These are phyloP conservation scores for Solenopsis fugax DNA, from an alignment of 1,140 invertebrate species.

Conservation along the genomic window DNA sequence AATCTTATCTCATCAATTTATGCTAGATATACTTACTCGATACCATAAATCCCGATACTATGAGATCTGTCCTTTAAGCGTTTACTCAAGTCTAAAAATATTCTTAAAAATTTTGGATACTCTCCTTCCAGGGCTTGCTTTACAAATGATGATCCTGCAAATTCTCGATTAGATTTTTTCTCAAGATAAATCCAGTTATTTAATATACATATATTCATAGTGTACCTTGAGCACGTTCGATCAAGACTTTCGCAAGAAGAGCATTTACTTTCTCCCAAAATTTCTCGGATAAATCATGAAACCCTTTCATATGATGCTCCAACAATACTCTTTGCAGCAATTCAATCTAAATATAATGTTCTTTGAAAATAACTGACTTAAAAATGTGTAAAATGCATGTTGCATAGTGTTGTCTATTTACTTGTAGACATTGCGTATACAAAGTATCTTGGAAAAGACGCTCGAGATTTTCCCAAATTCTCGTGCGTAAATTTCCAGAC, in stretches of 20 bases:
- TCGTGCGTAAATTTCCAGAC: constrained; percentile 90
- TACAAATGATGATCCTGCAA: constrained; percentile 89
- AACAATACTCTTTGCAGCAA: constrained; percentile 82
- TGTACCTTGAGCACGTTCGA: constrained; percentile 87
- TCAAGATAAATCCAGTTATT: neutral
- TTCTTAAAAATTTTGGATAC: constrained; percentile 93
- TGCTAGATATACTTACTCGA: constrained; percentile 77
- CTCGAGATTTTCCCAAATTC: constrained; percentile 93
- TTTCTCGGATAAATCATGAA: constrained; percentile 85
- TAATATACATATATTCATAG: constrained; percentile 32
- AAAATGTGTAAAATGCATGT: constrained; percentile 70
- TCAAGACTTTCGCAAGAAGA: constrained; percentile 87
- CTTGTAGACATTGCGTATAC: constrained; percentile 90
- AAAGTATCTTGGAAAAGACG: constrained; percentile 91
- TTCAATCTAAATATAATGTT: constrained; percentile 82
- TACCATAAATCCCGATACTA: constrained; percentile 81
- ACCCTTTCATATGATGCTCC: constrained; percentile 82
- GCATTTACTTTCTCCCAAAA: constrained; percentile 88
- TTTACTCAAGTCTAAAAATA: constrained; percentile 90
- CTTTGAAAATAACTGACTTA: constrained; percentile 58
- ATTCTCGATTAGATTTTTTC: constrained; percentile 11
- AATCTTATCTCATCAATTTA: constrained; percentile 26
- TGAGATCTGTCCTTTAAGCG: constrained; percentile 86
- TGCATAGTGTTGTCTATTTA: constrained; percentile 80
- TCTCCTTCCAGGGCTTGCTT: constrained; percentile 96